phyloP scores from a whole-genome alignment of 2,113 vertebrate genomes.

The Gila orcuttii region DNA sequence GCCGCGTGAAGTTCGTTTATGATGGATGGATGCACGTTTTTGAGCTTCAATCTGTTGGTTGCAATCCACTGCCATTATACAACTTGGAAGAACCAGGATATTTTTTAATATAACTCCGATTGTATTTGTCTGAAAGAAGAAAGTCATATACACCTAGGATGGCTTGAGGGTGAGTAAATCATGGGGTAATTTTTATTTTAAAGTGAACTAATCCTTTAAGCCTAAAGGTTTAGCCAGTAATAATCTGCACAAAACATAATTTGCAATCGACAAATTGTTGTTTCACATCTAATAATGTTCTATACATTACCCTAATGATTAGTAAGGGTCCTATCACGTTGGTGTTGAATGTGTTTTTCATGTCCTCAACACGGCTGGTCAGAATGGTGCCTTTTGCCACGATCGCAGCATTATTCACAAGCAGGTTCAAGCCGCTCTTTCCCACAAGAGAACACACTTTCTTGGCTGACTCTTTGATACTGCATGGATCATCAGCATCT shows the following conservation, averaged over 20 bases:
- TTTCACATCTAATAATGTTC: not conserved
- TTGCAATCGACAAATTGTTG: not conserved
- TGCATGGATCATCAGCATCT: constrained; percentile 67
- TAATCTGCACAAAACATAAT: not conserved
- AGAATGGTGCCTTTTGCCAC: constrained; percentile 29
- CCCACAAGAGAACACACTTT: constrained; percentile 70
- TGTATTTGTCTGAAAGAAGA: too few species aligned
- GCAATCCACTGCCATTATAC: too few species aligned
- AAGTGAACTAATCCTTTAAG: too few species aligned
- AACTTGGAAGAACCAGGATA: too few species aligned
- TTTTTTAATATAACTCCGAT: too few species aligned
- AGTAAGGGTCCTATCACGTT: constrained; percentile 69
- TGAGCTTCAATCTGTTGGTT: too few species aligned
- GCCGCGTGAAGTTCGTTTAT: too few species aligned
- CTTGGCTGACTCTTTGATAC: constrained; percentile 71
- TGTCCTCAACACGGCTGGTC: constrained; percentile 61
- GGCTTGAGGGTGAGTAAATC: too few species aligned
- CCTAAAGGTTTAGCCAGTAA: not conserved
- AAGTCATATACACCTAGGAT: too few species aligned
- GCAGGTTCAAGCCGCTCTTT: constrained; percentile 73
- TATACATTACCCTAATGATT: constrained; percentile 67
- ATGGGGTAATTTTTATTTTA: too few species aligned
- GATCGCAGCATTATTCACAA: constrained; percentile 77
- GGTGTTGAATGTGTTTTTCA: constrained; percentile 69
- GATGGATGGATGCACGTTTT: too few species aligned